A percentile compares a stretch with the other conserved stretches of the same genome.
These are phyloP conservation scores for Saccopteryx leptura DNA, from an alignment of 2,113 vertebrate genomes.

Conservation along the genomic window DNA sequence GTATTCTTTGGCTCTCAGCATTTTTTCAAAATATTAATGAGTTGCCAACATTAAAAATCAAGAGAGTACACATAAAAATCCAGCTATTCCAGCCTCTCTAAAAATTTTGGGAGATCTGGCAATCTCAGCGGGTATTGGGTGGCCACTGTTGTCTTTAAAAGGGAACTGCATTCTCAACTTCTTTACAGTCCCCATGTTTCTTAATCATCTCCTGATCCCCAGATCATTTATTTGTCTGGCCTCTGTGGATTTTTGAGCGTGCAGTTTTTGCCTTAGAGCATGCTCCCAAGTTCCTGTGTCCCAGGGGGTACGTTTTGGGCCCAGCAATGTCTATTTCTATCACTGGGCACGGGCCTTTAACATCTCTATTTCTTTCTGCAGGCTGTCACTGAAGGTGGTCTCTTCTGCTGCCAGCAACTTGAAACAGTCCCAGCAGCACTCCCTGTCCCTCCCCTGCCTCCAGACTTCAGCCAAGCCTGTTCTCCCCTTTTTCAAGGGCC, in stretches of 20 bases:
- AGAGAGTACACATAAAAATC: background rate
- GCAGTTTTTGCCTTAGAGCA: background rate
- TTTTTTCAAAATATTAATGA: background rate
- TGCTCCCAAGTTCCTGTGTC: background rate
- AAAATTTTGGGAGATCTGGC: background rate
- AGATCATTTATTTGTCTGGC: background rate
- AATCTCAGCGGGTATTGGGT: background rate
- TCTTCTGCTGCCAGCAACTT: conserved; percentile 71
- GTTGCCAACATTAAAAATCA: conserved; percentile 40
- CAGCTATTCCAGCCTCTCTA: conserved; percentile 7
- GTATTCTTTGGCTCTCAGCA: background rate
- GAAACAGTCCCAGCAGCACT: conserved; percentile 21
- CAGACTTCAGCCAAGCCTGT: conserved; percentile 27
- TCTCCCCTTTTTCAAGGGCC: background rate
- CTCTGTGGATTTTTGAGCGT: background rate
- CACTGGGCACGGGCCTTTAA: background rate
- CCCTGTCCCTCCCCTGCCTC: background rate
- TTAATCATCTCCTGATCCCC: background rate
- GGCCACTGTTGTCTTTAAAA: background rate
- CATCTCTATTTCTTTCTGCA: conserved; percentile 70
- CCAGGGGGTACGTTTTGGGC: background rate
- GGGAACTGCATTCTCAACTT: background rate
- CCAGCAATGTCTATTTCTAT: background rate
- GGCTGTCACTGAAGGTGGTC: conserved; percentile 68
- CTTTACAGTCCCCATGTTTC: background rate